Evolutionary conservation across 2,888 invertebrate species (phyloP), one percentile per base, ranked within the genome.

Genomic region (Ganaspis brasiliensis): DNA sequence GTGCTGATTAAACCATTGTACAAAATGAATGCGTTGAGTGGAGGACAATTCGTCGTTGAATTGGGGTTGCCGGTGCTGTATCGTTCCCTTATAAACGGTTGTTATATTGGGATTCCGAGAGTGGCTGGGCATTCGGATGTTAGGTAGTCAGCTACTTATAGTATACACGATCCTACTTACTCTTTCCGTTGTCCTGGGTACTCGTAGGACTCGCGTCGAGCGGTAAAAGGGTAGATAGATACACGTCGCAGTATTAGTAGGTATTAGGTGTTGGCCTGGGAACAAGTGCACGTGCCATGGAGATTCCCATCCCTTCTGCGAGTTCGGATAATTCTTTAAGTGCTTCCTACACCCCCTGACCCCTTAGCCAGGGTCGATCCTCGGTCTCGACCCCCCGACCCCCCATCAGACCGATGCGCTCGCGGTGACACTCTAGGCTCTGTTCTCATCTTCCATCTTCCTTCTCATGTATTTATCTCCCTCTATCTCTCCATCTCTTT

Each of bases 261-360:
- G 91, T 90, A 90, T 91, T 91, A 91, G 91, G 91, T 90, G 90
- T 90, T 89, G 91, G 90, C 90, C 90, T 90, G 91, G 91, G 91
- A 91, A 91, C 87, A 86, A 84, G 85, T 86, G 90, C 91, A 91
- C 91, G 89, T 91, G 91, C 88, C 87, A 81, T 85, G 83, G 87
- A 86, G 86, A 86, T 88, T 86, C 86, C 88, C 84, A 80, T 83
- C 82, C 82, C 82, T 83, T 78, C 83, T 79, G 85, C 86, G 90
- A 89, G 90, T 90, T 91, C 89, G 89, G 91, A 91, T 91, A 91
- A 91, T 91, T 91, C 91, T 91, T 91, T 91, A 91, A 91, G 91
- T 91, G 91, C 91, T 91, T 90, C 90, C 89, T 89, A 87, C 85
- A 86, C 84, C 86, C 86, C 81, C 78, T 81, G 76, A 76, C 78